phyloP scores from a whole-genome alignment of 1,140 invertebrate species.

The Cataglyphis hispanica region DNA sequence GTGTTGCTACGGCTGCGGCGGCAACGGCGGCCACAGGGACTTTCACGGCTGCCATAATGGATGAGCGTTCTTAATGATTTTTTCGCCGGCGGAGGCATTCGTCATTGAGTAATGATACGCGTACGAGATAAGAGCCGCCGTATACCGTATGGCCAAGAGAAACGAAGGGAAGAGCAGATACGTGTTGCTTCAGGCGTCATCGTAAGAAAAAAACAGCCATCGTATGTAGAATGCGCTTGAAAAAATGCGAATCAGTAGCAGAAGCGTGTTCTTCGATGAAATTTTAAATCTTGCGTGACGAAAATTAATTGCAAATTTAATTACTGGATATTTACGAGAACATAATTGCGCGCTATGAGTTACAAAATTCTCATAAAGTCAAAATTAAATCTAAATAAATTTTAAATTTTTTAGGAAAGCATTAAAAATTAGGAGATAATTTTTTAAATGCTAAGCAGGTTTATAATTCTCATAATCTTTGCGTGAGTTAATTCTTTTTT shows the following conservation, averaged over 20 bases:
- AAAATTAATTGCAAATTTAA: conserved; percentile 16
- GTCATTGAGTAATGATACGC: conserved; percentile 80
- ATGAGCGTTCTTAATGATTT: conserved; percentile 80
- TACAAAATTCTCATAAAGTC: background rate
- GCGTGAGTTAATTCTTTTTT: background rate
- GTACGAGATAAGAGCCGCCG: conserved; percentile 75
- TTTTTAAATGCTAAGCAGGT: background rate
- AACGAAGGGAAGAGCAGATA: conserved; percentile 26
- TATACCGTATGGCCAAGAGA: conserved; percentile 31
- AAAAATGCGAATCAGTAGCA: conserved; percentile 36
- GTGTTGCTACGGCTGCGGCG: conserved; percentile 57
- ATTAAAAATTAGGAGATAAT: background rate
- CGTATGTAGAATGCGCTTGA: conserved; percentile 10
- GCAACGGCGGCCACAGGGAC: conserved; percentile 54
- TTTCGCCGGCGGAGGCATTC: conserved; percentile 75
- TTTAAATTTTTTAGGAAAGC: background rate
- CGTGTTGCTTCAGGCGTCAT: conserved; percentile 72
- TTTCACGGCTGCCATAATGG: conserved; percentile 75
- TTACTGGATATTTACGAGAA: background rate
- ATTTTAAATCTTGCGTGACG: background rate
- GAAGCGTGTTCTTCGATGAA: background rate
- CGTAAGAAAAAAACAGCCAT: conserved; percentile 36
- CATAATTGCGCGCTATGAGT: background rate
- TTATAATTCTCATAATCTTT: background rate
- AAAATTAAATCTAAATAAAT: background rate